Evolutionary conservation across 2,113 vertebrate genomes (phyloP).

Genomic region (Pipra filicauda): DNA sequence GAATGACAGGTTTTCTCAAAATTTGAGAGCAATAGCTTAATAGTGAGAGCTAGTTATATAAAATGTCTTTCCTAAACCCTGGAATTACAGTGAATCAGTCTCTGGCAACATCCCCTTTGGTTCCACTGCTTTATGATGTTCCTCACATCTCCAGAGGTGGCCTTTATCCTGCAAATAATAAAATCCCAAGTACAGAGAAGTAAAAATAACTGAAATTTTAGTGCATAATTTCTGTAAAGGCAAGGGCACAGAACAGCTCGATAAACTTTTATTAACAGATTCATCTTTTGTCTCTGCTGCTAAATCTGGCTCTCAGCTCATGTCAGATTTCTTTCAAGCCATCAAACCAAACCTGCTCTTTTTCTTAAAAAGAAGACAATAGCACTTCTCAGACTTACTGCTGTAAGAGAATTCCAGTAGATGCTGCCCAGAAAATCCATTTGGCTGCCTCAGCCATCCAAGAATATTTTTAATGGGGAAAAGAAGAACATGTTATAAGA

Average conservation of each 20-base stretch:
- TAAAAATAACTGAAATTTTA: background rate
- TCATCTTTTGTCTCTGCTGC: background rate
- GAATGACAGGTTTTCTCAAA: background rate
- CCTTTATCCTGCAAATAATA: background rate
- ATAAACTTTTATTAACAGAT: background rate
- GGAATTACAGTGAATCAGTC: background rate
- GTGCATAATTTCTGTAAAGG: background rate
- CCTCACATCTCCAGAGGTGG: background rate
- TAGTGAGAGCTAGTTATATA: background rate
- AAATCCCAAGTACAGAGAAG: background rate
- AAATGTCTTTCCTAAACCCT: background rate
- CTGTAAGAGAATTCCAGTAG: background rate
- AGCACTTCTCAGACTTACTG: background rate
- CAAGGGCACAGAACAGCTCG: background rate
- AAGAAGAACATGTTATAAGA: background rate
- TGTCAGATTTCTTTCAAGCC: background rate
- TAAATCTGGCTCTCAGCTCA: background rate
- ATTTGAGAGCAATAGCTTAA: background rate
- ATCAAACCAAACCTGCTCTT: background rate
- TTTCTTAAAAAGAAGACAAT: background rate
- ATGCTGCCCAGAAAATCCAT: background rate
- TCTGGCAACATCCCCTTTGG: background rate
- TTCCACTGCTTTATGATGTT: background rate
- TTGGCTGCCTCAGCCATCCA: background rate
- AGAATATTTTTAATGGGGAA: background rate